These are phyloP conservation scores for Cairina moschata DNA, from an alignment of 2,113 vertebrate species.

Conservation along the genomic window DNA sequence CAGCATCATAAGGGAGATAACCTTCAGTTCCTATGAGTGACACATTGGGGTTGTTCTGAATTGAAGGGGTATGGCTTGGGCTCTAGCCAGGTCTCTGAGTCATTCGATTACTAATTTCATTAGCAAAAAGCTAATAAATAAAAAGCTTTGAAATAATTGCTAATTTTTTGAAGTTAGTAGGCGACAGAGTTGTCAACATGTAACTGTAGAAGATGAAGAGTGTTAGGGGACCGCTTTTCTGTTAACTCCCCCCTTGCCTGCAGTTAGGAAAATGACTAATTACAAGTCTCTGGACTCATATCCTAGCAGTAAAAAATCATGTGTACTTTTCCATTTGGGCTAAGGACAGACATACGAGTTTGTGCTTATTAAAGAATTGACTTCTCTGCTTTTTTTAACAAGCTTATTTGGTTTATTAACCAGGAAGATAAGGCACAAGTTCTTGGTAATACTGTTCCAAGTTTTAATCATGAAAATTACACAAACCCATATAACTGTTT, in stretches of 20 bases:
- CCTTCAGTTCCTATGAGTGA: background rate
- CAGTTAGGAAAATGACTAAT: background rate
- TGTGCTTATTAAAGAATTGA: background rate
- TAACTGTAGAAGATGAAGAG: background rate
- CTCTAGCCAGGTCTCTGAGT: background rate
- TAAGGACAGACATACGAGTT: background rate
- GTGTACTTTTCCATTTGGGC: background rate
- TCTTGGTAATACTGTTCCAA: background rate
- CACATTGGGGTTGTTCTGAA: background rate
- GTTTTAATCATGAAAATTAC: slow-evolving; percentile 21
- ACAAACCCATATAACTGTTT: background rate
- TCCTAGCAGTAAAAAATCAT: background rate
- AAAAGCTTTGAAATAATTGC: background rate
- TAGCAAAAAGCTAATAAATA: background rate
- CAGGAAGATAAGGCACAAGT: background rate
- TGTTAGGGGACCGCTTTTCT: background rate
- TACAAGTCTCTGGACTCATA: background rate
- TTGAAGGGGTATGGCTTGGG: accelerated
- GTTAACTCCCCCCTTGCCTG: background rate
- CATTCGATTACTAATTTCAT: background rate
- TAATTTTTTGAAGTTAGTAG: background rate
- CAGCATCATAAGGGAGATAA: background rate
- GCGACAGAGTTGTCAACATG: background rate
- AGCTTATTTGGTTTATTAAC: background rate
- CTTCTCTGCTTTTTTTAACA: background rate